Base-by-base conservation (phyloP, 2,888 invertebrate genomes). In the Laspeyria flexula region DNA sequence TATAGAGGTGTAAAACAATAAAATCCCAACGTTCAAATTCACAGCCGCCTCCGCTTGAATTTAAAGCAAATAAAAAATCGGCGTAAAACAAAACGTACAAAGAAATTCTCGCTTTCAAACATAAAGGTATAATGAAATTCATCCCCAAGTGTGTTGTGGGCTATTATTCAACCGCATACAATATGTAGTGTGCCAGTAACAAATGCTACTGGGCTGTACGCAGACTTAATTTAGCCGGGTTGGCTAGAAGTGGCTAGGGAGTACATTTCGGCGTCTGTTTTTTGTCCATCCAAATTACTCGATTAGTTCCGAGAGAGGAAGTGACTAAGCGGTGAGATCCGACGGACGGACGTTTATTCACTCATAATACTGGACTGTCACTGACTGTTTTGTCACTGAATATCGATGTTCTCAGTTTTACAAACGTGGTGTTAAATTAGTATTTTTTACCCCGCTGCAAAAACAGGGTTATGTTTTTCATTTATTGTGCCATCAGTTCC, bases 101-200 rank as follows among this genome's bases (percentile, higher is more conserved):
- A 85, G 83, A 84, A 85, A 81, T 83, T 77, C 81, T 76, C 78
- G 79, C 80, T 80, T 74, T 76, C 77, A 77, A 83, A 83, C 83
- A 81, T 85, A 83, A 86, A 87, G 84, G 84, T 83, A 77, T 88
- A 90, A 91, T 91, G 87, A 90, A 89, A 90, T 91, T 86, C 85
- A 90, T 89, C 84, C 89, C 88, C 89, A 75, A 79, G 89, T 85
- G 89, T 86, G 85, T 86, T 85, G 83, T 79, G 80, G 82, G 74
- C 81, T 87, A 88, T 91, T 90, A 89, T 88, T 89, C 89, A 88
- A 76, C 85, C 83, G 73, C 88, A 83, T 85, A 89, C 87, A 88
- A 87, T 88, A 89, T 89, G 88, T 87, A 88, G 84, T 85, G 82
- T 75, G 75, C 71, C 71, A 73, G 82, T 84, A 79, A 88, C 88